phyloP scores from a whole-genome alignment of 2,797 vertebrate genomes.

The Sebastes hubbsi region DNA sequence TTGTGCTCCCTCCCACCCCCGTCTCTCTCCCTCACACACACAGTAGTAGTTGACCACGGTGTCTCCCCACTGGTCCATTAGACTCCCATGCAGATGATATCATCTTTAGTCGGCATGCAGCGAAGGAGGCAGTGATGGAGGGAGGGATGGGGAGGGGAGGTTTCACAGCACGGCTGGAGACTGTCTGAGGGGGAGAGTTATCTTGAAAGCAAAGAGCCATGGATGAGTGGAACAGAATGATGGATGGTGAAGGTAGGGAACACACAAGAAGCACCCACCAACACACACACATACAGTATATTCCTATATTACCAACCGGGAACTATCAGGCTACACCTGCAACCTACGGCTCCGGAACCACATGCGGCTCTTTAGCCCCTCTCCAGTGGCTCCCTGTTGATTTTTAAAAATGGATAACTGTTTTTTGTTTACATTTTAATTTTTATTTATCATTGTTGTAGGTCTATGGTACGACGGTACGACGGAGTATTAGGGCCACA shows the following conservation, averaged over 20 bases:
- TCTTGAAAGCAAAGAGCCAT: constrained; percentile 61
- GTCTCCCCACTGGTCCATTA: constrained; percentile 34
- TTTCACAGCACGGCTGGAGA: constrained; percentile 42
- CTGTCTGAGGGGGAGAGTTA: constrained; percentile 54
- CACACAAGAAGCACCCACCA: neutral
- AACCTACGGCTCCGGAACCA: neutral
- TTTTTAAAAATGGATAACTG: no score
- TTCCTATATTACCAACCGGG: neutral
- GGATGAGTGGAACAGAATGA: constrained; percentile 54
- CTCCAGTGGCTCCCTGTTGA: no score
- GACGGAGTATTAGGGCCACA: no score
- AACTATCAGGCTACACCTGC: neutral
- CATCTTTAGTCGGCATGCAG: constrained; percentile 31
- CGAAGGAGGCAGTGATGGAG: constrained; percentile 8
- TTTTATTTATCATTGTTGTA: no score
- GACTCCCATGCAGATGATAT: constrained; percentile 52
- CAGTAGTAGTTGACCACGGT: neutral
- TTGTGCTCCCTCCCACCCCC: neutral
- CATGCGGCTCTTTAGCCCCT: no score
- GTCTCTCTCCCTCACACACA: neutral
- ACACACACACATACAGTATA: neutral
- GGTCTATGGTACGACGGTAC: no score
- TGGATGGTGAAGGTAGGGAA: constrained; percentile 23
- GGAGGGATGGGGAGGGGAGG: constrained; percentile 12
- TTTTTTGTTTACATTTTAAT: no score